Base-by-base conservation (phyloP, 2,797 vertebrate species). In the Poecilia gillii region DNA sequence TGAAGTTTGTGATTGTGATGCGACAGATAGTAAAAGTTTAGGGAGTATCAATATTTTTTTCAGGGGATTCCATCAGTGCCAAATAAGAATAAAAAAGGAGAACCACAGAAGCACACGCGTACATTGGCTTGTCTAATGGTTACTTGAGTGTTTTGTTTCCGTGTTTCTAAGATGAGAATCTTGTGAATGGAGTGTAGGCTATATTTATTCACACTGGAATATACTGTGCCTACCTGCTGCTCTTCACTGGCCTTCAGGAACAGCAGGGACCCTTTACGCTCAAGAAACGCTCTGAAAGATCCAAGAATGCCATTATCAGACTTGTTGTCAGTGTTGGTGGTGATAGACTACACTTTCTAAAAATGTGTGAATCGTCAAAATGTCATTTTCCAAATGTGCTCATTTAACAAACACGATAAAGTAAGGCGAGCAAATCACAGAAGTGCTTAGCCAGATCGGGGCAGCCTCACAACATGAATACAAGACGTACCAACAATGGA, bases 211-310 rank as follows among this genome's bases (percentile, higher is more conserved):
- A 92, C 78, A 75, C 39, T 87, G 33, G 81, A 72, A 79, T 55
- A 47, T 82, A 95, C 84, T 49, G 45, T 72, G 23, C 39, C 76
- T 31, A 91, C 82, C 81, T 91, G 87, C 47, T 94, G 84, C 89
- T 93, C 87, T 84, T 82, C 36, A 20, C 68, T 75, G 23, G 62
- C 77, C 90, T 87, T 87, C 87, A 89, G 82, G 3, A 77, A 64
- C 82, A 1, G 41, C 84, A 87, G 88, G 18, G 75, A 75, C 81
- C 80, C 78, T 43, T 91, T 88, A 0, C 16, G 74, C 73, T 88
- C 77, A 8, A 93, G 75, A 55, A 90, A 31, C 74, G 77, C 87
- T 74, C 95, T 94, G 92, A 74, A 88, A 89, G 53, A 89, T 62
- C 91, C 20, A 76, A 47, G 25, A 73, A 12, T 82, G 6, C 33